Percentiles rank a stretch among this genome's conserved stretches.
Evolutionary conservation across 2,888 invertebrate species (phyloP).

Genomic region (Stegophylla sp.): DNA sequence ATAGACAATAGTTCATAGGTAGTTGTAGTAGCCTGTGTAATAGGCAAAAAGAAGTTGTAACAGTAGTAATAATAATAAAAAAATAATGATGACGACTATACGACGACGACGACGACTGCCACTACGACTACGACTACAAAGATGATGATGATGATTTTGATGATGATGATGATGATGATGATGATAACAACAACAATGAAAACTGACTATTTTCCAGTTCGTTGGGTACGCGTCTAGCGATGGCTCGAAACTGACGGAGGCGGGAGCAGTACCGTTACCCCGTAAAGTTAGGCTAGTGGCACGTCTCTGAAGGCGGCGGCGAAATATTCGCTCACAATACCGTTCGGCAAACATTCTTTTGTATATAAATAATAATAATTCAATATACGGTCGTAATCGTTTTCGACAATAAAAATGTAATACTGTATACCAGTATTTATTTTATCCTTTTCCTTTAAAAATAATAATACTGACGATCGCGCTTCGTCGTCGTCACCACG

Average conservation of each 20-base stretch:
- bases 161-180: constrained; percentile 1
- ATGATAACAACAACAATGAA: constrained; percentile 38
- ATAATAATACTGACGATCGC: too few species aligned
- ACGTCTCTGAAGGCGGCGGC: neutral
- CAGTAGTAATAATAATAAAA: neutral
- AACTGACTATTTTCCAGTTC: constrained; percentile 55
- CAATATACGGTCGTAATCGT: neutral
- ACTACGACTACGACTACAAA: too few species aligned
- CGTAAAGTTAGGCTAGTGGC: constrained; percentile 53
- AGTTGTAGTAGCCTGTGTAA: too few species aligned
- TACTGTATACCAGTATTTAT: neutral
- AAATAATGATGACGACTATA: neutral
- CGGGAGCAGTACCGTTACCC: constrained; percentile 55
- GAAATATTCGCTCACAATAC: neutral
- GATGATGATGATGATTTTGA: too few species aligned
- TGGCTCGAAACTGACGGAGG: constrained; percentile 12
- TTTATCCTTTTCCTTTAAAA: neutral
- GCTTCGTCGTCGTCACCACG: neutral
- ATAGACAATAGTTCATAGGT: too few species aligned
- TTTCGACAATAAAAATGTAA: neutral
- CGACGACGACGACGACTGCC: neutral
- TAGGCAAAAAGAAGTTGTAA: neutral
- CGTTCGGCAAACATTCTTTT: constrained; percentile 20
- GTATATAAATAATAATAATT: neutral
- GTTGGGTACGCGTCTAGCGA: constrained; percentile 53